A percentile compares a stretch with the other conserved stretches of the same genome.
phyloP scores from a whole-genome alignment of 2,113 vertebrate species.

The Entosphenus tridentatus region DNA sequence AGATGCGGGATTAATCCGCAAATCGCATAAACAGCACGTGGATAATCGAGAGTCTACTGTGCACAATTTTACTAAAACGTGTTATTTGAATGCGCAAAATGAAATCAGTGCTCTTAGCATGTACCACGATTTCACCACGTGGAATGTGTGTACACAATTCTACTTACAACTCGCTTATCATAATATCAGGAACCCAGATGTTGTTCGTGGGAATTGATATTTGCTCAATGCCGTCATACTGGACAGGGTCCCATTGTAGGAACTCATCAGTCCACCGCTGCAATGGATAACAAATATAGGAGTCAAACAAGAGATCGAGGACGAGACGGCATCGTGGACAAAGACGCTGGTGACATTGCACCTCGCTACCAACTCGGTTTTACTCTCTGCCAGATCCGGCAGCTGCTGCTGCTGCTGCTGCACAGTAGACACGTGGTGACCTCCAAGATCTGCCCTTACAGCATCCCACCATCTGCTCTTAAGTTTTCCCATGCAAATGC shows the following conservation, averaged over 20 bases:
- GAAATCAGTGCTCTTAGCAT: too few relatives aligned
- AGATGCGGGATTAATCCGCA: too few relatives aligned
- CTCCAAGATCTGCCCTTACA: too few relatives aligned
- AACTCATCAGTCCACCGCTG: slow-evolving; percentile 49
- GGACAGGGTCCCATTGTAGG: slow-evolving; percentile 39
- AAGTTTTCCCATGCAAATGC: too few relatives aligned
- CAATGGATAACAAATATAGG: slow-evolving; percentile 8
- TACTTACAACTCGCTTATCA: slow-evolving; percentile 41
- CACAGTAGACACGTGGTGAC: background rate
- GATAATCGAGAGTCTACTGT: background rate
- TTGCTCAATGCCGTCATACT: slow-evolving; percentile 39
- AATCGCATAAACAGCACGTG: slow-evolving; percentile 4
- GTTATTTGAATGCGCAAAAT: too few relatives aligned
- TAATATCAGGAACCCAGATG: slow-evolving; percentile 39
- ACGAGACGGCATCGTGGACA: background rate
- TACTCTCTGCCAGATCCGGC: too few relatives aligned
- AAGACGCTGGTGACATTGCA: background rate
- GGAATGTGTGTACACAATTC: background rate
- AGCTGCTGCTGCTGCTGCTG: background rate
- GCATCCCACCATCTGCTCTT: too few relatives aligned
- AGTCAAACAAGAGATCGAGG: background rate
- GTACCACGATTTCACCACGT: too few relatives aligned
- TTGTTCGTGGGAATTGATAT: slow-evolving; percentile 35
- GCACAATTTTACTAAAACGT: background rate
- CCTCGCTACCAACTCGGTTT: too few relatives aligned